phyloP scores from a whole-genome alignment of 2,888 invertebrate species.

The Cheilosia vulpina region DNA sequence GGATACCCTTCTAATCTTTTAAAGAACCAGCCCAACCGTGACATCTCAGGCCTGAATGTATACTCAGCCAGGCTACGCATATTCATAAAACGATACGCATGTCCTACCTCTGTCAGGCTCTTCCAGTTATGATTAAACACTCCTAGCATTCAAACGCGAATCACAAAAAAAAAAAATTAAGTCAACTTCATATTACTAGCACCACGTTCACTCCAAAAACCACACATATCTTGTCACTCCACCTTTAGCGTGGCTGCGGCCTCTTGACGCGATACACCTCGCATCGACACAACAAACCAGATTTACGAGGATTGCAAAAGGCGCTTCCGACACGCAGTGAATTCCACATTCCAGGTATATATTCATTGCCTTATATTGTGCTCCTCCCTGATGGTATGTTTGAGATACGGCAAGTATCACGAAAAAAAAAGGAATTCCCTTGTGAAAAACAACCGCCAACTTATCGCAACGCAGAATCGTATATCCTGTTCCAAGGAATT shows the following conservation, averaged over 20 bases:
- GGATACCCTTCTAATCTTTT: background rate
- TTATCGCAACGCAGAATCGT: constrained; percentile 36
- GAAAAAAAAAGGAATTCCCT: background rate
- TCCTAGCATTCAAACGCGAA: constrained; percentile 43
- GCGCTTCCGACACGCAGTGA: constrained; percentile 29
- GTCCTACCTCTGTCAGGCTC: background rate
- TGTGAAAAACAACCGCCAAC: background rate
- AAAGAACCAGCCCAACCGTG: background rate
- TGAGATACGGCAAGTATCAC: constrained; percentile 21
- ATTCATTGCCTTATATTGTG: constrained; percentile 27
- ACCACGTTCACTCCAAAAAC: background rate
- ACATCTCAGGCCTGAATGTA: background rate
- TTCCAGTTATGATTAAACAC: background rate
- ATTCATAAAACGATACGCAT: constrained; percentile 9
- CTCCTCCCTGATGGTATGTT: constrained; percentile 31
- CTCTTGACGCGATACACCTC: constrained; percentile 19
- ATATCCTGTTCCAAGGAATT: constrained; percentile 37
- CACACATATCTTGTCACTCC: background rate
- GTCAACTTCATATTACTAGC: constrained; percentile 8
- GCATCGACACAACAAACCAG: constrained; percentile 23
- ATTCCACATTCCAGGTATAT: constrained; percentile 11
- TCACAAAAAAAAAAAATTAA: constrained; percentile 5
- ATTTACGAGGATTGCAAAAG: constrained; percentile 26
- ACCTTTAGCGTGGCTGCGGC: background rate
- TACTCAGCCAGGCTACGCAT: background rate